A percentile compares a stretch with the other conserved stretches of the same genome.
phyloP scores from a whole-genome alignment of 2,888 invertebrate species.

The Cremastinae sp. region DNA sequence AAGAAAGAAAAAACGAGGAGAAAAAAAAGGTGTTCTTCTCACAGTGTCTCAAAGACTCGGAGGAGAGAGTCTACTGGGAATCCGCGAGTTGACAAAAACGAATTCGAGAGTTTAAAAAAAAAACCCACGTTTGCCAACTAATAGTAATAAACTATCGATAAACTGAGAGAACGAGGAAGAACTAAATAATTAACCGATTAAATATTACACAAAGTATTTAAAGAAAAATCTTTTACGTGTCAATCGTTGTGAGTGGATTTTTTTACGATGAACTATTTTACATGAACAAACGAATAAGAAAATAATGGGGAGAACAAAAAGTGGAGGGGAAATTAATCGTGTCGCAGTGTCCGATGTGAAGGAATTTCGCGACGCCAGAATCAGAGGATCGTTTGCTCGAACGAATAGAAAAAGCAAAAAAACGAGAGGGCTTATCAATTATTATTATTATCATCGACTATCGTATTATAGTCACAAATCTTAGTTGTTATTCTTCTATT shows the following conservation, averaged over 20 bases:
- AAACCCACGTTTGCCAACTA: constrained; percentile 77
- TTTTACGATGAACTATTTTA: constrained; percentile 74
- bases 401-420: constrained; percentile 6
- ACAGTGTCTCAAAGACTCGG: constrained; percentile 69
- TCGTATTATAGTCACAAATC: constrained; percentile 72
- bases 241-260: constrained; percentile 72
- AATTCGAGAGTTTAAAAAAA: constrained; percentile 57
- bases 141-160: constrained; percentile 73
- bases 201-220: constrained; percentile 71
- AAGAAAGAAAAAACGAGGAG: constrained; percentile 50
- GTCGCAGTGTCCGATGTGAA: constrained; percentile 66
- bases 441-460: constrained; percentile 72
- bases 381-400: background rate
- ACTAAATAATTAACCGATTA: constrained; percentile 71
- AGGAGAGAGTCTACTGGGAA: constrained; percentile 53
- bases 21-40: constrained; percentile 52
- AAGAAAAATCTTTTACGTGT: constrained; percentile 73
- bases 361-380: constrained; percentile 55
- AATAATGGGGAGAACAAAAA: constrained; percentile 13
- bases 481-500: constrained; percentile 78
- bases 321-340: constrained; percentile 66
- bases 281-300: constrained; percentile 57
- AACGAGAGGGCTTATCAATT: constrained; percentile 66
- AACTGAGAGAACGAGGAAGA: constrained; percentile 53
- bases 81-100: constrained; percentile 43